Evolutionary conservation across 2,797 vertebrate species (phyloP).

Genomic region (Ciconia nigra): DNA sequence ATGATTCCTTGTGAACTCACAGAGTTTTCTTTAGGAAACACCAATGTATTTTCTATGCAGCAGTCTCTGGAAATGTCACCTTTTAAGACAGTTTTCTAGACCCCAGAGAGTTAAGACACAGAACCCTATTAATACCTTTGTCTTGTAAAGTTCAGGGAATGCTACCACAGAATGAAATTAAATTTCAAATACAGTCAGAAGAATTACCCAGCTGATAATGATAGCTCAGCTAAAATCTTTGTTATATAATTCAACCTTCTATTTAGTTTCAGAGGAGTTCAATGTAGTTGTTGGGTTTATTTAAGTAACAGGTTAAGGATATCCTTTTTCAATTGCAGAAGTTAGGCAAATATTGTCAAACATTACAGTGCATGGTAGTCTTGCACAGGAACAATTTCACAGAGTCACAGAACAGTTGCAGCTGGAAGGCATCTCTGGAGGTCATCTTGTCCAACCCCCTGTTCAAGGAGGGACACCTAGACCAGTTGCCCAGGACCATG

Average conservation of each 20-base stretch:
- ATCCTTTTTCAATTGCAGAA: background rate
- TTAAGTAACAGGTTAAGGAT: constrained; percentile 16
- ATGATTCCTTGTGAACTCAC: background rate
- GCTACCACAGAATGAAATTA: background rate
- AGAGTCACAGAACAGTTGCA: background rate
- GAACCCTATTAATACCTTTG: background rate
- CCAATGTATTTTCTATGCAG: background rate
- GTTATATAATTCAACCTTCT: background rate
- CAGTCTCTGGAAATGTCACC: background rate
- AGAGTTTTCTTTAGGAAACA: background rate
- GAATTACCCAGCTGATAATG: background rate
- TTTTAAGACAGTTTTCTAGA: constrained; percentile 10
- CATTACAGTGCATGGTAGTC: background rate
- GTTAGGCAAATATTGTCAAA: background rate
- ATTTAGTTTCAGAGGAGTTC: background rate
- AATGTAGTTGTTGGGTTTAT: background rate
- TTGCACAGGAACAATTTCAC: background rate
- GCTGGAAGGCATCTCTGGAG: background rate
- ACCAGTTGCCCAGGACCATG: background rate
- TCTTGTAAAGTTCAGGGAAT: background rate
- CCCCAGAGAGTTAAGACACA: background rate
- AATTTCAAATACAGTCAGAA: background rate
- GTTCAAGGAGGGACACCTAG: background rate
- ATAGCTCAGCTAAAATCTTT: background rate
- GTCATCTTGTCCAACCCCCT: background rate